phyloP scores from a whole-genome alignment of 1,140 invertebrate species.

The Medauroidea extradentata region DNA sequence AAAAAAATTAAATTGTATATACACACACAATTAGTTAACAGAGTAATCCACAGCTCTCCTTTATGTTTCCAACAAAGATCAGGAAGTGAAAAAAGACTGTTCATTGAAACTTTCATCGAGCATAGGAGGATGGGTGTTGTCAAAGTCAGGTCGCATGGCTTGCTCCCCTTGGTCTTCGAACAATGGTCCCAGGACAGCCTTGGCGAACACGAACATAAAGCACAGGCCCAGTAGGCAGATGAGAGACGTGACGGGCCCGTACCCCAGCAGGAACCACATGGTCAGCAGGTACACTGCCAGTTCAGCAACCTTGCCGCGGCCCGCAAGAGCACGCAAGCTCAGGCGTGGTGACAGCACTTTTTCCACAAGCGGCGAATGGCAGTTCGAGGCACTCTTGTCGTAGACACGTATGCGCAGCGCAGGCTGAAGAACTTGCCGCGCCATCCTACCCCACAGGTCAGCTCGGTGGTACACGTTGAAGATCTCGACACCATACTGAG shows the following conservation, averaged over 20 bases:
- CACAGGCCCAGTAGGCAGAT: neutral
- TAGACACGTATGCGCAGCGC: neutral
- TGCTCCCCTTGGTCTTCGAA: neutral
- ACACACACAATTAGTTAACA: too few species aligned
- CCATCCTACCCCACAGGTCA: constrained; percentile 2
- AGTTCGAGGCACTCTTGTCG: neutral
- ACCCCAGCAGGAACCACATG: neutral
- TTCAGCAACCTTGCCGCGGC: neutral
- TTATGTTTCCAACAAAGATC: too few species aligned
- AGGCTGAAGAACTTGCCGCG: constrained; percentile 1
- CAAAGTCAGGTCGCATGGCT: too few species aligned
- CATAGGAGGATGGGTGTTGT: too few species aligned
- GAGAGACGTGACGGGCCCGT: neutral
- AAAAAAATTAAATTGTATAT: too few species aligned
- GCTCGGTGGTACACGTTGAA: constrained; percentile 1
- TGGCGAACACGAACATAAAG: neutral
- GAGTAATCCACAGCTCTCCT: too few species aligned
- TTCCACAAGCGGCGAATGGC: neutral
- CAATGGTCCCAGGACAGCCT: neutral
- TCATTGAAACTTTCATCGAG: too few species aligned
- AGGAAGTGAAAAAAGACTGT: too few species aligned
- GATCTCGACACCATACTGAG: constrained; percentile 9
- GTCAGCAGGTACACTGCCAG: neutral
- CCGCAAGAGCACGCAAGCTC: constrained; percentile 1
- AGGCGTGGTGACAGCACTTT: constrained; percentile 1